A percentile compares a stretch with the other conserved stretches of the same genome.
Evolutionary conservation across 2,113 vertebrate species (phyloP).

Genomic region (Bothrops jararaca): DNA sequence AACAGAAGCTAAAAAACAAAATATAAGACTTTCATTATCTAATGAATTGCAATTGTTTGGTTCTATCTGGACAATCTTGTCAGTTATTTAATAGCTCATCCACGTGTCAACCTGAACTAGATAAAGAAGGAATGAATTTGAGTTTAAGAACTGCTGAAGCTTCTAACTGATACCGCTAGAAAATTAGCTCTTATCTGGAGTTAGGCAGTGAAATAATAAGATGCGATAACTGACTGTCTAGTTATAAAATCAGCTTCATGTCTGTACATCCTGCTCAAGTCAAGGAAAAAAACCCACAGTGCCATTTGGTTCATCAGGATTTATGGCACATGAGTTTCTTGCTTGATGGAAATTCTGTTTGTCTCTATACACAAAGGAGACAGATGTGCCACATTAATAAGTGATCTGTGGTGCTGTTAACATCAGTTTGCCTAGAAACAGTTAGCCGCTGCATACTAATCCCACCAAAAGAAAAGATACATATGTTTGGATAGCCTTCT

Average conservation of each 20-base stretch:
- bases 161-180: neutral
- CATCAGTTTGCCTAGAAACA: conserved; percentile 31
- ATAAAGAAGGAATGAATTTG: neutral
- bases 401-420: conserved; percentile 34
- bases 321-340: conserved; percentile 21
- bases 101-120: neutral
- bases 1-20: neutral
- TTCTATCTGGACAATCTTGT: neutral
- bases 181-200: neutral
- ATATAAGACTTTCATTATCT: neutral
- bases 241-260: conserved; percentile 1
- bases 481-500: conserved; percentile 7
- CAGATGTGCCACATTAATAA: conserved; percentile 33
- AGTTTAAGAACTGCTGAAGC: neutral
- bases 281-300: neutral
- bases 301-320: conserved; percentile 21
- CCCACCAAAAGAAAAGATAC: conserved; percentile 14
- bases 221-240: neutral
- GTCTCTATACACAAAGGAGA: conserved; percentile 26
- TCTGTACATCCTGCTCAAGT: neutral
- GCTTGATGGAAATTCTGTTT: conserved; percentile 5
- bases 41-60: neutral
- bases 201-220: neutral
- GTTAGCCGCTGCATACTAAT: conserved; percentile 24
- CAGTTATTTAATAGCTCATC: neutral